phyloP scores from a whole-genome alignment of 2,888 invertebrate genomes.

The Parnassius mnemosyne region DNA sequence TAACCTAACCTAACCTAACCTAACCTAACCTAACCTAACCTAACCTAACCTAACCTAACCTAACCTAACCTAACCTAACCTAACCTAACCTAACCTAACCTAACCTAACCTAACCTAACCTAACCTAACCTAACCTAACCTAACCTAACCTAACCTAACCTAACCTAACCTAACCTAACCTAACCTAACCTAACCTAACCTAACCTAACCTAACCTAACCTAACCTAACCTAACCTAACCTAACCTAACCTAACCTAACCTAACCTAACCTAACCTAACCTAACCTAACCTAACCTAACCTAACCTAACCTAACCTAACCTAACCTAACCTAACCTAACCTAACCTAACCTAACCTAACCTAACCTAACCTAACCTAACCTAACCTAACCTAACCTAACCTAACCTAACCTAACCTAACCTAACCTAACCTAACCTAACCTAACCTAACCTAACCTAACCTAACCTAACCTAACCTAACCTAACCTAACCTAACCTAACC shows the following conservation, averaged over 20 bases:
- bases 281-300: conserved; percentile 1
- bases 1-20: conserved; percentile 1
- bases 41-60: conserved; percentile 1
- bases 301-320: conserved; percentile 1
- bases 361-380: conserved; percentile 1
- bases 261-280: conserved; percentile 1
- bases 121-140: conserved; percentile 1
- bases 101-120: conserved; percentile 1
- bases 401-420: conserved; percentile 1
- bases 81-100: conserved; percentile 1
- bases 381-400: conserved; percentile 1
- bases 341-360: conserved; percentile 1
- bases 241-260: conserved; percentile 1
- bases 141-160: conserved; percentile 1
- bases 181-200: conserved; percentile 1
- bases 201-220: conserved; percentile 1
- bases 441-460: conserved; percentile 1
- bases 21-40: conserved; percentile 1
- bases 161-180: conserved; percentile 1
- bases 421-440: conserved; percentile 1
- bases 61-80: conserved; percentile 1
- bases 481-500: conserved; percentile 1
- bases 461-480: conserved; percentile 1
- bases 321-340: conserved; percentile 1
- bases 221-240: conserved; percentile 1